phyloP scores from a whole-genome alignment of 2,113 vertebrate species.

The Lepus americanus region DNA sequence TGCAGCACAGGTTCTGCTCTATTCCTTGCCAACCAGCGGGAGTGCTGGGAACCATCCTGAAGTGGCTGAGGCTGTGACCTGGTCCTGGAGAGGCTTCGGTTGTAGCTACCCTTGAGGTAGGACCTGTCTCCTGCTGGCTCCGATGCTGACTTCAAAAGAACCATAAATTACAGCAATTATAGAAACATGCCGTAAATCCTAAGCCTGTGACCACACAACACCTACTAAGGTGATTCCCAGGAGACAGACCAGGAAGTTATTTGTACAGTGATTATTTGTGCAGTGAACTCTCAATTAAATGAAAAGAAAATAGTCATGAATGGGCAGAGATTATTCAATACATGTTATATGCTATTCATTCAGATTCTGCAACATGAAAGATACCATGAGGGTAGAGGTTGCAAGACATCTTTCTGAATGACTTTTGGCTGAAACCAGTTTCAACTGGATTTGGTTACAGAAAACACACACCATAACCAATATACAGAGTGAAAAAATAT shows the following conservation, averaged over 20 bases:
- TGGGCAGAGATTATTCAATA: not conserved
- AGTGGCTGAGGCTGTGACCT: not conserved
- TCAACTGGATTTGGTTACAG: not conserved
- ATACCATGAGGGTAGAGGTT: not conserved
- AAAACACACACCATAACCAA: not conserved
- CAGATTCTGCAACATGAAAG: constrained; percentile 31
- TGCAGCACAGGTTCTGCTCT: not conserved
- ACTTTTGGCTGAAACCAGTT: not conserved
- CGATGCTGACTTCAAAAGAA: not conserved
- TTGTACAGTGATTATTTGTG: not conserved
- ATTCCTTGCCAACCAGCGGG: not conserved
- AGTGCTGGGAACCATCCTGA: not conserved
- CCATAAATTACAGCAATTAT: not conserved
- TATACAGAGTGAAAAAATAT: too few relatives aligned
- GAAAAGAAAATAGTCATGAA: not conserved
- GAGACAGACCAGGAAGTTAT: constrained; percentile 11
- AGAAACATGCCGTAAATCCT: constrained; percentile 27
- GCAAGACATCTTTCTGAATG: constrained; percentile 7
- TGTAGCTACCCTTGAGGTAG: not conserved
- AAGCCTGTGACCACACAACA: constrained; percentile 6
- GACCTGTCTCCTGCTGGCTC: constrained; percentile 7
- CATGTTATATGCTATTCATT: not conserved
- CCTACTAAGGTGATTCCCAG: not conserved
- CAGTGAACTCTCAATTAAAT: constrained; percentile 42
- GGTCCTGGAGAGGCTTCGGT: not conserved